Evolutionary conservation across 2,888 invertebrate species (phyloP).

Genomic region (Lepidochrysops patricia): DNA sequence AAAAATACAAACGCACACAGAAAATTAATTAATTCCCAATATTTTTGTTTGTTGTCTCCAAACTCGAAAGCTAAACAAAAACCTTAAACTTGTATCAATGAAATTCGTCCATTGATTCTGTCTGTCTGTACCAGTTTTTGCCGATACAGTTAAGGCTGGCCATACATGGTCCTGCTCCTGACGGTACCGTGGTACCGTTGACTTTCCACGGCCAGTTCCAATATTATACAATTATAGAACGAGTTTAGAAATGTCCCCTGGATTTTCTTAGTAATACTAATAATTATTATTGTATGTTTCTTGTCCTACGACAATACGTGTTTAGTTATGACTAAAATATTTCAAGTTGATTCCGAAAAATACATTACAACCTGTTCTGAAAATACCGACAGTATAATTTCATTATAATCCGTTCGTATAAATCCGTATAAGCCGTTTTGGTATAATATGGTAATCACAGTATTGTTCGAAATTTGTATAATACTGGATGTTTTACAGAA

Average conservation of each 20-base stretch:
- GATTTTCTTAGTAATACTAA: neutral
- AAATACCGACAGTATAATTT: too few species aligned
- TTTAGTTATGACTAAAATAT: too few species aligned
- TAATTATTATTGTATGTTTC: too few species aligned
- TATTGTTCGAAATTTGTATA: too few species aligned
- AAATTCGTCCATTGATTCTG: neutral
- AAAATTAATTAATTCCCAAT: neutral
- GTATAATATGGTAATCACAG: too few species aligned
- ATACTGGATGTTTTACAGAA: too few species aligned
- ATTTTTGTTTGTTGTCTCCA: neutral
- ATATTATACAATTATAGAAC: neutral
- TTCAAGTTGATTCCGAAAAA: too few species aligned
- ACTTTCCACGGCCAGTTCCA: neutral
- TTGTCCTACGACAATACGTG: too few species aligned
- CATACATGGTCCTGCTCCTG: neutral
- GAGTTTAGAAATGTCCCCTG: neutral
- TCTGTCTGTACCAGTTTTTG: neutral
- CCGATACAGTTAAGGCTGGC: neutral
- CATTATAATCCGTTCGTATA: too few species aligned
- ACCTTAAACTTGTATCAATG: neutral
- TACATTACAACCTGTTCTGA: too few species aligned
- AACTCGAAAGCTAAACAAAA: neutral
- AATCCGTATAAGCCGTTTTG: too few species aligned
- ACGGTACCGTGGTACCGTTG: neutral
- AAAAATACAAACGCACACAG: neutral